Base-by-base conservation (phyloP, 2,113 vertebrate genomes). In the Chloropsis cyanopogon region DNA sequence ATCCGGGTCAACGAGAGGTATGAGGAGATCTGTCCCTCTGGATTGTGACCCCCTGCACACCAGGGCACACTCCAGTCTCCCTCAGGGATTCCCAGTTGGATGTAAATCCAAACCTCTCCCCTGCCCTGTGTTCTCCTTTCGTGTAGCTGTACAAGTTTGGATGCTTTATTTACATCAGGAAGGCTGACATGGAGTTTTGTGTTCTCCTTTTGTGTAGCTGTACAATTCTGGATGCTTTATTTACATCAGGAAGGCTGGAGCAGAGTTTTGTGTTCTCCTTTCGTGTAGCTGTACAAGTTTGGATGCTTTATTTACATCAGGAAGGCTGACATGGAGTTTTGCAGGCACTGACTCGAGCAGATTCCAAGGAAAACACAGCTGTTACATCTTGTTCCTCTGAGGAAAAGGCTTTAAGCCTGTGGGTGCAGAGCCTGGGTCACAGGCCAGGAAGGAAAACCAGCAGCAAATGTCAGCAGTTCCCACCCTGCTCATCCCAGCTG, bases 1-100 rank as follows among this genome's bases (percentile, higher is more conserved):
- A 37, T 99, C 89, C 94, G 57, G 50, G 99, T 99, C 11, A 94
- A 89, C 0, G 98, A 99, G 77, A 98, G 99, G 99, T 99, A 96
- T 10, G 71, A 76, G 70, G 26, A 41, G 33, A 26, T 49, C 69
- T 24, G 9, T 29, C n/a, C 29, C 41, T 47, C 3, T 11, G 29
- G 6, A 1, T 21, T 54, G 3, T 9, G 33, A 12, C 19, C 7
- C 41, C 42, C 53, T 28, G 50, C 47, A 28, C 41, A 11, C 8
- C 12, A 76, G 49, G 49, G 29, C 13, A 5, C 29, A 2, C 6
- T 49, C 25, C 14, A 12, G 0, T 54, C 39, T 41, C 22, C 29
- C 33, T 13, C 28, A 10, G 18, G 29, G 47, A n/a, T 63, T 26
- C 24, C 31, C n/a, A 13, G 4, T 10, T 39, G 20, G 28, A 0